These are phyloP conservation scores for Perca flavescens DNA, from an alignment of 2,113 vertebrate genomes.

Conservation along the genomic window DNA sequence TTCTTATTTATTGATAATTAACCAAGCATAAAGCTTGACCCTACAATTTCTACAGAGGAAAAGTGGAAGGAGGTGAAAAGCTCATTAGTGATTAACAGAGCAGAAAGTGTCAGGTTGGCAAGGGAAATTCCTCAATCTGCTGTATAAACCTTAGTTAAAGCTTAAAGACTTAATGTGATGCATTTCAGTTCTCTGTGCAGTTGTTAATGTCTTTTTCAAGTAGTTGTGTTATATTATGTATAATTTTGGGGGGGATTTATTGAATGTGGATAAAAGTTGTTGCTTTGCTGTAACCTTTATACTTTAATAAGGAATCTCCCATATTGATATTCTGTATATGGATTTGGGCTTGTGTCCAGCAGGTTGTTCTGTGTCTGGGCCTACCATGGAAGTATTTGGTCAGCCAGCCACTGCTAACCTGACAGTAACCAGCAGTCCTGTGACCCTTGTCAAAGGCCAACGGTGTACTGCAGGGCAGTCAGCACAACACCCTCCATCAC, in stretches of 20 bases:
- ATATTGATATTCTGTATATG: constrained; percentile 10
- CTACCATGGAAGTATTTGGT: constrained; percentile 84
- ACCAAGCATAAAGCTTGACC: constrained; percentile 84
- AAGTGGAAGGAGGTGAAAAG: constrained; percentile 78
- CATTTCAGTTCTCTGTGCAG: constrained; percentile 33
- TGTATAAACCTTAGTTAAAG: constrained; percentile 44
- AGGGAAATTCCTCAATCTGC: constrained; percentile 62
- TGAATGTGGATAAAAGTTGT: constrained; percentile 18
- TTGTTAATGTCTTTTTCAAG: neutral
- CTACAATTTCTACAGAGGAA: constrained; percentile 85
- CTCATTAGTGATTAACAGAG: constrained; percentile 88
- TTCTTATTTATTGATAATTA: constrained; percentile 88
- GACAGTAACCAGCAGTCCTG: constrained; percentile 85
- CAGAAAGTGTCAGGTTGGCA: constrained; percentile 80
- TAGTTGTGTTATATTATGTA: neutral
- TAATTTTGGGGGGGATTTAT: neutral
- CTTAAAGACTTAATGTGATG: constrained; percentile 1
- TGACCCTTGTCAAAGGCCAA: constrained; percentile 84
- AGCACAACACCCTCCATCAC: constrained; percentile 81
- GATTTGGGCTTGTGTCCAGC: constrained; percentile 52
- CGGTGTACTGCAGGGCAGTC: constrained; percentile 80
- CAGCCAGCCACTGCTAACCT: constrained; percentile 85
- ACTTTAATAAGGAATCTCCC: neutral
- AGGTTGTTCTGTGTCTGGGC: constrained; percentile 84
- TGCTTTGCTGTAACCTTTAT: neutral